A percentile compares a stretch with the other conserved stretches of the same genome.
Evolutionary conservation across 2,888 invertebrate species (phyloP).

Genomic region (Scaptodrosophila latifasciaeformis): DNA sequence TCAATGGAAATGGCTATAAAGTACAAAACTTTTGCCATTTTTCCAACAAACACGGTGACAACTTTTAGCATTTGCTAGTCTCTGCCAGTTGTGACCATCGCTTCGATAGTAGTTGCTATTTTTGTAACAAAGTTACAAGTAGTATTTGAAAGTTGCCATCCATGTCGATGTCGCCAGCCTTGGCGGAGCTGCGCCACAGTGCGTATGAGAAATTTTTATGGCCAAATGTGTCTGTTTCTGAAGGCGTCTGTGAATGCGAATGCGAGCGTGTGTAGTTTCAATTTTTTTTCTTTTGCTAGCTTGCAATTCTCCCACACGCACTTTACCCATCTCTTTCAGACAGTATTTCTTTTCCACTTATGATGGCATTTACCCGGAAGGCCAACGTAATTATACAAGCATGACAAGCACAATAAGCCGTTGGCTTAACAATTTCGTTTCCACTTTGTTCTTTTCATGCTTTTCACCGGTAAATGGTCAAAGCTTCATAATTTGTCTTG

Average conservation of each 20-base stretch:
- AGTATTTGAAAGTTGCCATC: conserved; percentile 61
- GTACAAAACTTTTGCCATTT: conserved; percentile 60
- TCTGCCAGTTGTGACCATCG: conserved; percentile 1
- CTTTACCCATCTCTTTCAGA: too few relatives aligned
- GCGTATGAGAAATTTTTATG: conserved; percentile 66
- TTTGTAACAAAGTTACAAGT: conserved; percentile 59
- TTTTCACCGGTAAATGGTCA: conserved; percentile 10
- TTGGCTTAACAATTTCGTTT: conserved; percentile 7
- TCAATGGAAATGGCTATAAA: conserved; percentile 39
- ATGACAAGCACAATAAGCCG: conserved; percentile 31
- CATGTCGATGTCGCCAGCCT: conserved; percentile 28
- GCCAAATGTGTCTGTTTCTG: conserved; percentile 12
- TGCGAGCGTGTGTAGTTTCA: conserved; percentile 8
- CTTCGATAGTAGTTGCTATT: conserved; percentile 13
- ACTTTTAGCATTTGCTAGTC: conserved; percentile 44
- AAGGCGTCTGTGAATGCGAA: conserved; percentile 1
- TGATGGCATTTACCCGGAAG: background rate
- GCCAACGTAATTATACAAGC: conserved; percentile 15
- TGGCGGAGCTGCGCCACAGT: conserved; percentile 30
- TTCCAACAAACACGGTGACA: conserved; percentile 33
- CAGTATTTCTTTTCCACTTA: too few relatives aligned
- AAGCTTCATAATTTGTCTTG: conserved; percentile 13
- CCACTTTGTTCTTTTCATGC: background rate
- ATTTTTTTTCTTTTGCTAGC: conserved; percentile 8
- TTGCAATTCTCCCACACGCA: background rate